Base-by-base conservation (phyloP, 1,140 invertebrate genomes). In the Scaptomyza hsui region DNA sequence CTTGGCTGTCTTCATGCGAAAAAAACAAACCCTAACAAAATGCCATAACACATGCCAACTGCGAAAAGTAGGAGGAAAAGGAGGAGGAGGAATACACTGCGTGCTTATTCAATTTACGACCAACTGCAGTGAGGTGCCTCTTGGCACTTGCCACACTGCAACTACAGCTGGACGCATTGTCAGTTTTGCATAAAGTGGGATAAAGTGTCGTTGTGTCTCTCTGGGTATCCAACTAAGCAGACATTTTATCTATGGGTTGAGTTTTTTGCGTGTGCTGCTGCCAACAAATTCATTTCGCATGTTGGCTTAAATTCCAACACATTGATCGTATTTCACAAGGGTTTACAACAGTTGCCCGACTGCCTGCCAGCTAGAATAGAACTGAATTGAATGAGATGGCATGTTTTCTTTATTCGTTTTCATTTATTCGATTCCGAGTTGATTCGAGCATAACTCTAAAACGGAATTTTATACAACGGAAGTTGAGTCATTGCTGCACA, bases 31-130 rank as follows among this genome's bases (percentile, higher is more conserved):
- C 61, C 19, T 18, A 64, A 45, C 41, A 68, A 65, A 68, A 59
- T 60, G 48, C 59, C 64, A 65, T 48, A 62, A 70, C 67, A 77
- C 62, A 71, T 53, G 53, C 53, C 59, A 55, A 48, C 19, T 24
- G 24, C 24, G 24, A 24, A 24, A 24, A 29, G 35, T 45, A 19
- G 51, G 15, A 26, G 42, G 16, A 37, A 73, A n/a, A n/a, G n/a
- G 19, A 39, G 35, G 51, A 19, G 51, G 15, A 26, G 42, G 16
- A 37, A 73, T 9, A 29, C 37, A 44, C 65, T 60, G 51, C 65
- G 59, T 71, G 64, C 24, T 63, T 64, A 80, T 86, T 85, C 63
- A 79, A 85, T 88, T 88, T 85, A 85, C 70, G 52, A 81, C 18
- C 45, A 48, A 81, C 80, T 81, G 69, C 81, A 86, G 44, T 47